Evolutionary conservation across 1,140 invertebrate genomes (phyloP).

Genomic region (Tetraneura akinire): DNA sequence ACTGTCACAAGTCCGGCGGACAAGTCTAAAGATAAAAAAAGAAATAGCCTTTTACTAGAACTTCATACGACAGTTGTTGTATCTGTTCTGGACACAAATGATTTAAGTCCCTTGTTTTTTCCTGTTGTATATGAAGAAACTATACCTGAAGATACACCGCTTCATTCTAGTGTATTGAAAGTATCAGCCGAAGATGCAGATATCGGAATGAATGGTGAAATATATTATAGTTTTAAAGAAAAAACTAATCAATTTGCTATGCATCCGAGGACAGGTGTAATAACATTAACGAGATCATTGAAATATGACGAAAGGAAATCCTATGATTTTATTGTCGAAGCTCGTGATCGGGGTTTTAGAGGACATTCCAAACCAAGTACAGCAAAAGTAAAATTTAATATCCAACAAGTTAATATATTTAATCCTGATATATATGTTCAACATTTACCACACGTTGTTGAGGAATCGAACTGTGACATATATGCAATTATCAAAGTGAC

Average conservation of each 20-base stretch:
- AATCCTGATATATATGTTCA: slow-evolving; percentile 80
- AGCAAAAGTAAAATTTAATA: slow-evolving; percentile 75
- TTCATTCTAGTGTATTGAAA: slow-evolving; percentile 75
- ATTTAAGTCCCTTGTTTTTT: slow-evolving; percentile 89
- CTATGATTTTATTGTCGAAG: slow-evolving; percentile 78
- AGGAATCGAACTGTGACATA: slow-evolving; percentile 81
- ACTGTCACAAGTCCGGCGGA: slow-evolving; percentile 60
- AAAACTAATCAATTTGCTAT: slow-evolving; percentile 85
- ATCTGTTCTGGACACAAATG: slow-evolving; percentile 85
- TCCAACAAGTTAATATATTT: slow-evolving; percentile 83
- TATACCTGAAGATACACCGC: slow-evolving; percentile 86
- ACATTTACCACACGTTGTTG: slow-evolving; percentile 77
- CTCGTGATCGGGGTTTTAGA: slow-evolving; percentile 78
- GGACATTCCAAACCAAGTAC: slow-evolving; percentile 66
- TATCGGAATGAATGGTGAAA: slow-evolving; percentile 89
- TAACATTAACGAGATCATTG: slow-evolving; percentile 80
- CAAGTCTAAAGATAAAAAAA: slow-evolving; percentile 63
- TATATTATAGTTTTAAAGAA: slow-evolving; percentile 92
- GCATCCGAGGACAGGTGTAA: slow-evolving; percentile 86
- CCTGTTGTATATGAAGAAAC: slow-evolving; percentile 80
- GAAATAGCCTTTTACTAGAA: slow-evolving; percentile 62
- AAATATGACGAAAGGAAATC: slow-evolving; percentile 67
- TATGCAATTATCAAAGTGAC: slow-evolving; percentile 86
- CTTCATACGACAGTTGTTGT: slow-evolving; percentile 76
- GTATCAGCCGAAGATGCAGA: slow-evolving; percentile 92